These are phyloP conservation scores for Leptinotarsa defecta DNA, from an alignment of 1,140 invertebrate species.

Conservation along the genomic window DNA sequence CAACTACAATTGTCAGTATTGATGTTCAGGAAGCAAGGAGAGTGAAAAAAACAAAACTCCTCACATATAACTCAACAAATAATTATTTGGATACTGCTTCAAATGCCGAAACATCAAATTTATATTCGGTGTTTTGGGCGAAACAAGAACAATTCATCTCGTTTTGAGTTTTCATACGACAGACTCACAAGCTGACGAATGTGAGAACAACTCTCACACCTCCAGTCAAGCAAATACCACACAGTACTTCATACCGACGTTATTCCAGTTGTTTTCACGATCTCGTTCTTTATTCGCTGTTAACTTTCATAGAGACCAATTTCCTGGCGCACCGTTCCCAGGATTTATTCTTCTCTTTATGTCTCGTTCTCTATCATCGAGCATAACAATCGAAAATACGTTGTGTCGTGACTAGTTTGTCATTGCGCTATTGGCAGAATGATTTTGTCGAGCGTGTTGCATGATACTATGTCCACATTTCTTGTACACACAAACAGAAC, in stretches of 20 bases:
- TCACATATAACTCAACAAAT: no score
- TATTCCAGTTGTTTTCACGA: neutral
- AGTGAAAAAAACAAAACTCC: no score
- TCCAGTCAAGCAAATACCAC: neutral
- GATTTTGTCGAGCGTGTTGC: conserved; percentile 35
- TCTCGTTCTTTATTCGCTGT: conserved; percentile 12
- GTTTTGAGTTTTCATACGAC: no score
- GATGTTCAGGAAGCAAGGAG: no score
- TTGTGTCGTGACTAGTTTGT: conserved; percentile 34
- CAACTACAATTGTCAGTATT: no score
- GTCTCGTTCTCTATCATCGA: conserved; percentile 24
- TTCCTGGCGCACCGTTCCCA: neutral
- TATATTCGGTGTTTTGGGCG: no score
- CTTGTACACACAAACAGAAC: conserved; percentile 26
- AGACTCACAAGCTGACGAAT: no score
- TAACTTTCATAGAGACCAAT: conserved; percentile 8
- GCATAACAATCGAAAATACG: conserved; percentile 25
- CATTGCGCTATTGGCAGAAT: conserved; percentile 34
- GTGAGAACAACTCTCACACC: no score
- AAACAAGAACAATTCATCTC: no score
- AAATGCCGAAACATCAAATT: no score
- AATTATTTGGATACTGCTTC: no score
- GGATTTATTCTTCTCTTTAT: conserved; percentile 20
- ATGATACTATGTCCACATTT: conserved; percentile 34
- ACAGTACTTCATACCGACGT: neutral